phyloP scores from a whole-genome alignment of 2,888 invertebrate species.

The Lycocerus yunnanus region DNA sequence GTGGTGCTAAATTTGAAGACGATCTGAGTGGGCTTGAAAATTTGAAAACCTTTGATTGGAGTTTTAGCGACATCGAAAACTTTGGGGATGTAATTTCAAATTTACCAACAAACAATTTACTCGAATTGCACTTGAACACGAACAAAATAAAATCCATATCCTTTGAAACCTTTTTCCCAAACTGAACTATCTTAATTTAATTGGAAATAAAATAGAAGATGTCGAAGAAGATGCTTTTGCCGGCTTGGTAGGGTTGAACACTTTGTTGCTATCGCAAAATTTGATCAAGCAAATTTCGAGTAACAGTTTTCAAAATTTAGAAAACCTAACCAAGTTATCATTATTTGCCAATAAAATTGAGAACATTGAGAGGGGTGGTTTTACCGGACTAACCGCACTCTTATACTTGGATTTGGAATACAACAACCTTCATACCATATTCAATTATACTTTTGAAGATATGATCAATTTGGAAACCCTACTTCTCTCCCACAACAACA shows the following conservation, averaged over 20 bases:
- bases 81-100: neutral
- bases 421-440: neutral
- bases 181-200: constrained; percentile 4
- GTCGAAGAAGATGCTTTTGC: neutral
- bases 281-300: neutral
- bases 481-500: constrained; percentile 6
- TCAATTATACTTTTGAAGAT: neutral
- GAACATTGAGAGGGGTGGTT: neutral
- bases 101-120: neutral
- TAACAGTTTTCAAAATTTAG: constrained; percentile 3
- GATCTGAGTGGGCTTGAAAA: neutral
- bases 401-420: constrained; percentile 10
- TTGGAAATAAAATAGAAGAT: constrained; percentile 3
- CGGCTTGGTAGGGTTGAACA: constrained; percentile 3
- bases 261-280: constrained; percentile 7
- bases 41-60: neutral
- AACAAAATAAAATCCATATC: neutral
- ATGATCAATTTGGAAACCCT: constrained; percentile 9
- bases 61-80: neutral
- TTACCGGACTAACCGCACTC: neutral
- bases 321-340: neutral
- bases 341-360: constrained; percentile 3
- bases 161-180: neutral
- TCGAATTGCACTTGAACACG: neutral
- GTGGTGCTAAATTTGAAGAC: neutral